A percentile compares a stretch with the other conserved stretches of the same genome.
Conservation (phyloP, 2,888 invertebrate genomes). For the Ectemnius continuus region DNA sequence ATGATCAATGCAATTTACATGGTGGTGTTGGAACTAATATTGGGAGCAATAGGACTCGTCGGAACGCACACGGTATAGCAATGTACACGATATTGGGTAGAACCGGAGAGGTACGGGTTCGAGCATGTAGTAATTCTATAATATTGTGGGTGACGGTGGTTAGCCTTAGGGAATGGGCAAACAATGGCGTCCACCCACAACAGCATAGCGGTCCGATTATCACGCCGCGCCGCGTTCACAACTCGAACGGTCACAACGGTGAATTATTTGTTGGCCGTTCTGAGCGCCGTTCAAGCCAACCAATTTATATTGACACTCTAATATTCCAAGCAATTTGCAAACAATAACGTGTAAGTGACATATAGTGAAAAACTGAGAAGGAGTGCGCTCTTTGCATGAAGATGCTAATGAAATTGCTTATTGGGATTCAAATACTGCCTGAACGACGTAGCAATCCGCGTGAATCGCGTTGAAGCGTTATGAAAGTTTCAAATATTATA, state of each 20-base stretch:
- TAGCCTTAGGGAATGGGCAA: slow-evolving; percentile 67
- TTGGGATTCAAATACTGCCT: slow-evolving; percentile 7
- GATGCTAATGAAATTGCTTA: slow-evolving; percentile 34
- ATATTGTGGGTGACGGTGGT: slow-evolving; percentile 68
- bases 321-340: no score
- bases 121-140: slow-evolving; percentile 67
- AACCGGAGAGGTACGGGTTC: slow-evolving; percentile 58
- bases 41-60: slow-evolving; percentile 59
- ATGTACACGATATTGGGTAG: slow-evolving; percentile 60
- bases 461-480: slow-evolving; percentile 34
- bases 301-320: slow-evolving; percentile 28
- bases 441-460: neutral
- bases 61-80: slow-evolving; percentile 48
- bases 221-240: slow-evolving; percentile 49
- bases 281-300: slow-evolving; percentile 11
- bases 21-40: slow-evolving; percentile 67
- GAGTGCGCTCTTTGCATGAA: neutral
- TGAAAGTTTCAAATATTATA: slow-evolving; percentile 49
- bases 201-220: slow-evolving; percentile 58
- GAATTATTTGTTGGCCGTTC: slow-evolving; percentile 13
- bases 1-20: slow-evolving; percentile 69
- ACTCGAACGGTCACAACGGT: slow-evolving; percentile 60
- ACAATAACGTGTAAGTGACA: no score
- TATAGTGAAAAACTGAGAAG: neutral
- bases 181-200: slow-evolving; percentile 69